Evolutionary conservation across 2,113 vertebrate genomes (phyloP).

Genomic region (Cyanoramphus novaezelandiae): DNA sequence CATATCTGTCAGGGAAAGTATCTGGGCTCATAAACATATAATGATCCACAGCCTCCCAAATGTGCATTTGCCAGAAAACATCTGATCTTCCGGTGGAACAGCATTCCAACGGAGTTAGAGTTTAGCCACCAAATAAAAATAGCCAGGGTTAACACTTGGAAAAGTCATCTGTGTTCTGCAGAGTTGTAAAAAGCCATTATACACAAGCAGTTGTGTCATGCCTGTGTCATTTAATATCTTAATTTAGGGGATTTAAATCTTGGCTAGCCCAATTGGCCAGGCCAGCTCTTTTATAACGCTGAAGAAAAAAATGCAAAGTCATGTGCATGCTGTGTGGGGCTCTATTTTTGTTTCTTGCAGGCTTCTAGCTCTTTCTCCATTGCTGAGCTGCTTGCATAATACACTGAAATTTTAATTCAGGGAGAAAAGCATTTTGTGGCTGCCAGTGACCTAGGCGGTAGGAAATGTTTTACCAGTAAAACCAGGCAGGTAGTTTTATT

Average conservation of each 20-base stretch:
- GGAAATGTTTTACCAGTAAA: conserved; percentile 38
- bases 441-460: neutral
- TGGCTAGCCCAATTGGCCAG: neutral
- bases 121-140: neutral
- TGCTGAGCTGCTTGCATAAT: conserved; percentile 27
- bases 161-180: neutral
- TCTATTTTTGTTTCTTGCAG: neutral
- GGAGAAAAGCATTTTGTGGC: neutral
- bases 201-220: neutral
- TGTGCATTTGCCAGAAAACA: neutral
- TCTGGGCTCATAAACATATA: neutral
- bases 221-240: neutral
- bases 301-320: neutral
- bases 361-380: neutral
- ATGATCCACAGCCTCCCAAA: neutral
- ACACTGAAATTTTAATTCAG: neutral
- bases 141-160: neutral
- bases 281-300: neutral
- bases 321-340: neutral
- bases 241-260: neutral
- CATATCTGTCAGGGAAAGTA: neutral
- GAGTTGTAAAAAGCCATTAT: neutral
- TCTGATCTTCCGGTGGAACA: neutral
- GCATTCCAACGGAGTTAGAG: neutral
- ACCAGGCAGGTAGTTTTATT: neutral